These are phyloP conservation scores for Coccyzus lansbergi DNA, from an alignment of 2,797 vertebrate species.

Conservation along the genomic window DNA sequence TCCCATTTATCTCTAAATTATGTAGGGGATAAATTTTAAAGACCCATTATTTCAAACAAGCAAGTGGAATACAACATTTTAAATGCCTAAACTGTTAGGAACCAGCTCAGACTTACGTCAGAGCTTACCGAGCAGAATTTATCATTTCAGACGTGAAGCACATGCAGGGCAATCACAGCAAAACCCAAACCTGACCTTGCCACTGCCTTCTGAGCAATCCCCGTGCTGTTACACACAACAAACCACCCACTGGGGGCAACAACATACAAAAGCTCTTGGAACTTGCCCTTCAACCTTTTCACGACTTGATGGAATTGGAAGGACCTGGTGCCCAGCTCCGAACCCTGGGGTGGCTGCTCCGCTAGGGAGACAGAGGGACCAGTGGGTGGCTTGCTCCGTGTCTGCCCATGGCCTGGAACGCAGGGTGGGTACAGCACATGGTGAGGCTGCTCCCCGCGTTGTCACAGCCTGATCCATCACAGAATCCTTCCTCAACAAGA, in stretches of 20 bases:
- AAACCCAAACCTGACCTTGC: not conserved
- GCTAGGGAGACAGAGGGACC: too few species aligned
- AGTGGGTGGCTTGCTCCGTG: rapidly evolving
- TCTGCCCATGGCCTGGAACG: rapidly evolving
- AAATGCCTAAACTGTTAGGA: not conserved
- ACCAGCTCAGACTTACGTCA: not conserved
- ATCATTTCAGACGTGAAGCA: not conserved
- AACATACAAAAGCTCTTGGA: not conserved
- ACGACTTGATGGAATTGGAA: not conserved
- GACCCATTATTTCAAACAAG: not conserved
- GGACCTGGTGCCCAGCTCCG: not conserved
- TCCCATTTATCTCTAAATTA: not conserved
- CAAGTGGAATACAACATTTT: rapidly evolving
- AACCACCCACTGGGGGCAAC: rapidly evolving
- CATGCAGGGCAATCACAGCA: rapidly evolving
- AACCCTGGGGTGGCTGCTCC: not conserved
- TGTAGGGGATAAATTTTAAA: rapidly evolving
- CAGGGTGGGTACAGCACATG: rapidly evolving
- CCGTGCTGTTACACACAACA: rapidly evolving
- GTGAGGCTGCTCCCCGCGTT: not conserved
- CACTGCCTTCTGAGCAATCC: not conserved
- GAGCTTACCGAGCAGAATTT: rapidly evolving
- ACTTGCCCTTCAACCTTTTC: not conserved
- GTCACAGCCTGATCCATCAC: not conserved
- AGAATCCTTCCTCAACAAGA: not conserved